These are phyloP conservation scores for Caenorhabditis wallacei DNA, from an alignment of 2,888 invertebrate species.

Conservation along the genomic window DNA sequence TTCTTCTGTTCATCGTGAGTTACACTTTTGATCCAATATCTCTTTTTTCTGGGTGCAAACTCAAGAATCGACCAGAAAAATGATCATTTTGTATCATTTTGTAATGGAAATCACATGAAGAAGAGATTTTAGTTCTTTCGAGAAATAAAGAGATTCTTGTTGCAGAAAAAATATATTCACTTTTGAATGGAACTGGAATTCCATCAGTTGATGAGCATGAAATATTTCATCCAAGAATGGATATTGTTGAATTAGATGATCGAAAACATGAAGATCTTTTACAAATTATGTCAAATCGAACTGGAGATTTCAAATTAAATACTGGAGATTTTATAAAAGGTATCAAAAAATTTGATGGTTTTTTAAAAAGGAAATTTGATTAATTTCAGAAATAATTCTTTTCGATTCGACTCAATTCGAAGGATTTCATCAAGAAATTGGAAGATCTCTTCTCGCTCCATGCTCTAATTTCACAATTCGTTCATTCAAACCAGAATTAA, in stretches of 20 bases:
- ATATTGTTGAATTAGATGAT: constrained; percentile 55
- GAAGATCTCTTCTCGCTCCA: constrained; percentile 39
- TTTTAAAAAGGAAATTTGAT: too few species aligned
- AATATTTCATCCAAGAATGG: constrained; percentile 58
- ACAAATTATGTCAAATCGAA: constrained; percentile 53
- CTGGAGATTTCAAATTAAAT: constrained; percentile 52
- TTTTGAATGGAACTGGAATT: constrained; percentile 33
- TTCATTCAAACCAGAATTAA: constrained; percentile 22
- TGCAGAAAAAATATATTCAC: constrained; percentile 47
- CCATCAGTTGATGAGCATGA: constrained; percentile 42
- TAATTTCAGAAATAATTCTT: constrained; percentile 50
- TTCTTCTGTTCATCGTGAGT: constrained; percentile 57
- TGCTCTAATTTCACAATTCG: constrained; percentile 45
- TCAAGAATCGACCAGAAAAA: background rate
- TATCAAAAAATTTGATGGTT: background rate
- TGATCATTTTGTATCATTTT: too few species aligned
- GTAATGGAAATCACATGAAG: constrained; percentile 13
- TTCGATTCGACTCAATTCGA: constrained; percentile 28
- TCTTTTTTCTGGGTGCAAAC: background rate
- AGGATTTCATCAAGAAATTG: constrained; percentile 46
- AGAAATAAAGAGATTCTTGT: background rate
- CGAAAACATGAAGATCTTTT: constrained; percentile 55
- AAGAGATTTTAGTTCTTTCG: background rate
- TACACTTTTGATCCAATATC: background rate
- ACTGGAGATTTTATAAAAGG: constrained; percentile 62